These are phyloP conservation scores for Caenorhabditis sp. DNA, from an alignment of 2,888 invertebrate genomes.

Conservation along the genomic window DNA sequence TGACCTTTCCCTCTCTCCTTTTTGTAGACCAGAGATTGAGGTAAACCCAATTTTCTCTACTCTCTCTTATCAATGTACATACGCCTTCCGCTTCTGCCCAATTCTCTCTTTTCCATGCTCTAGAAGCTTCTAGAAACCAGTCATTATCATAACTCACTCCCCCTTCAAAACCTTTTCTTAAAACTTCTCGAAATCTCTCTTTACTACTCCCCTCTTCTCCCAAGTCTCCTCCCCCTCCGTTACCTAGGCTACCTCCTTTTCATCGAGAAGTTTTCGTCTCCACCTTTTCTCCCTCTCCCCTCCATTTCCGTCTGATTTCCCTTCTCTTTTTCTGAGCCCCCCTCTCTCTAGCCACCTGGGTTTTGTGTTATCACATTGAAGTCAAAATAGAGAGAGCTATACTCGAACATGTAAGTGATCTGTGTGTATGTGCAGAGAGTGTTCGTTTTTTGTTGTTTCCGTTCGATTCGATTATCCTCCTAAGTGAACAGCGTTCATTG, in stretches of 20 bases:
- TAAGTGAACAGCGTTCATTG: too few relatives aligned
- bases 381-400: background rate
- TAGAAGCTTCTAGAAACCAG: background rate
- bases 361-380: background rate
- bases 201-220: background rate
- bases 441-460: too few relatives aligned
- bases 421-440: too few relatives aligned
- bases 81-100: background rate
- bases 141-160: background rate
- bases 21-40: background rate
- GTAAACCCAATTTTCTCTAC: background rate
- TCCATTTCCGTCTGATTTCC: background rate
- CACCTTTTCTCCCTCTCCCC: background rate
- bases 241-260: slow-evolving; percentile 10
- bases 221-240: too few relatives aligned
- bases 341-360: background rate
- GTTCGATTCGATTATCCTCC: too few relatives aligned
- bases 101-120: background rate
- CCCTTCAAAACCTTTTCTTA: background rate
- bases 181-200: slow-evolving; percentile 9
- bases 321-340: background rate
- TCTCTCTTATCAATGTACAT: background rate
- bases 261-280: background rate
- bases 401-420: too few relatives aligned
- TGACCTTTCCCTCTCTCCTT: background rate